Percentiles rank a stretch among this genome's conserved stretches.
Conservation (phyloP, 2,797 vertebrate genomes). For the Tadarida brasiliensis region DNA sequence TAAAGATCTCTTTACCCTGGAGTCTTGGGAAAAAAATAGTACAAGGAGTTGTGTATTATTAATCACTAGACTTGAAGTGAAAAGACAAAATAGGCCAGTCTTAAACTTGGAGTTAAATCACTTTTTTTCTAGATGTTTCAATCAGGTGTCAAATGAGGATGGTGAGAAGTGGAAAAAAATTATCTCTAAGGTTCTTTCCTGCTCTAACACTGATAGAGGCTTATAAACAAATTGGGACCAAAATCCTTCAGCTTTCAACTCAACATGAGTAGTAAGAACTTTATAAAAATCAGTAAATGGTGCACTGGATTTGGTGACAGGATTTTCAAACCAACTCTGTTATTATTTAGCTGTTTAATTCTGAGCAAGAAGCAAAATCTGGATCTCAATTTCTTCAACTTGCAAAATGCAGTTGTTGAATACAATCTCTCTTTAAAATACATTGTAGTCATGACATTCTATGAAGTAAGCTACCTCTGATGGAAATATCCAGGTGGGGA, state of each 20-base stretch:
- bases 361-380: slow-evolving; percentile 44
- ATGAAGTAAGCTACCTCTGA: slow-evolving; percentile 54
- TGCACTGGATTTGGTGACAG: not conserved
- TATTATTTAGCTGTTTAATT: slow-evolving; percentile 54
- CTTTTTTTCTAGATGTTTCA: slow-evolving; percentile 54
- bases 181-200: slow-evolving; percentile 12
- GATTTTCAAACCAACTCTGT: not conserved
- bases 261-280: not conserved
- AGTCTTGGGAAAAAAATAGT: not conserved
- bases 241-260: slow-evolving; percentile 44
- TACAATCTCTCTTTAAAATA: slow-evolving; percentile 53
- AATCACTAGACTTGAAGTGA: not conserved
- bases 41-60: not conserved
- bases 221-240: slow-evolving; percentile 53
- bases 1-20: slow-evolving; percentile 36
- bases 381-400: slow-evolving; percentile 47
- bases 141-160: not conserved
- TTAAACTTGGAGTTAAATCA: slow-evolving; percentile 1
- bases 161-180: not conserved
- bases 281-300: slow-evolving; percentile 51
- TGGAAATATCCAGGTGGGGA: slow-evolving; percentile 25
- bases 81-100: slow-evolving; percentile 41
- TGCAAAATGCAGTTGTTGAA: slow-evolving; percentile 47
- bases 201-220: not conserved
- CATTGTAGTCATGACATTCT: slow-evolving; percentile 7